phyloP scores from a whole-genome alignment of 2,888 invertebrate genomes.

The Nymphalis c-album region DNA sequence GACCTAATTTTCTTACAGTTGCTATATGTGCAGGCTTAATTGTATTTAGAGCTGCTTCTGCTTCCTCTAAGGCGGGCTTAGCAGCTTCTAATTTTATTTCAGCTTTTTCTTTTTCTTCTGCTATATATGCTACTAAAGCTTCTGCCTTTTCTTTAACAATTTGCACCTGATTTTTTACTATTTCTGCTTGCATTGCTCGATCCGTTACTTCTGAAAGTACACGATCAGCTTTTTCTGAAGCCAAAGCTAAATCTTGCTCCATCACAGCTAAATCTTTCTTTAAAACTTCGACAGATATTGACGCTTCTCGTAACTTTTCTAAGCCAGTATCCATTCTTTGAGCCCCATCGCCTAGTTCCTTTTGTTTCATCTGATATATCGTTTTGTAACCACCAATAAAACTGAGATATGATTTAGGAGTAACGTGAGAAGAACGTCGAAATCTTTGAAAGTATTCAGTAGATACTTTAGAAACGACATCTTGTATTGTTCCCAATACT shows the following conservation, averaged over 20 bases:
- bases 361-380: conserved; percentile 93
- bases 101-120: conserved; percentile 93
- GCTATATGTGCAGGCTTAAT: conserved; percentile 98
- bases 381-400: conserved; percentile 97
- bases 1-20: conserved; percentile 95
- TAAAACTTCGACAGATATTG: conserved; percentile 94
- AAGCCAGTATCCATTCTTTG: conserved; percentile 97
- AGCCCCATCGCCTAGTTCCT: conserved; percentile 94
- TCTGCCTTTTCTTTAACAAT: conserved; percentile 98
- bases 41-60: conserved; percentile 96
- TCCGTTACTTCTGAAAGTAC: conserved; percentile 95
- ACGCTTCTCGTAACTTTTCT: conserved; percentile 97
- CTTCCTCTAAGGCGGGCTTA: conserved; percentile 96
- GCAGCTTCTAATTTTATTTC: conserved; percentile 97
- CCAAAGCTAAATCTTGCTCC: conserved; percentile 96
- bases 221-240: conserved; percentile 94
- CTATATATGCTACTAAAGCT: conserved; percentile 91
- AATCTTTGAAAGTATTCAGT: conserved; percentile 94
- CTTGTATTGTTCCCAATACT: conserved; percentile 96
- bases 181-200: conserved; percentile 96
- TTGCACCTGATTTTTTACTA: conserved; percentile 96
- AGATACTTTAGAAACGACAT: conserved; percentile 92
- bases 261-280: conserved; percentile 96
- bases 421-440: conserved; percentile 96
- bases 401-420: conserved; percentile 97